Conservation (phyloP, 2,113 vertebrate species). For the Nanger granti region DNA sequence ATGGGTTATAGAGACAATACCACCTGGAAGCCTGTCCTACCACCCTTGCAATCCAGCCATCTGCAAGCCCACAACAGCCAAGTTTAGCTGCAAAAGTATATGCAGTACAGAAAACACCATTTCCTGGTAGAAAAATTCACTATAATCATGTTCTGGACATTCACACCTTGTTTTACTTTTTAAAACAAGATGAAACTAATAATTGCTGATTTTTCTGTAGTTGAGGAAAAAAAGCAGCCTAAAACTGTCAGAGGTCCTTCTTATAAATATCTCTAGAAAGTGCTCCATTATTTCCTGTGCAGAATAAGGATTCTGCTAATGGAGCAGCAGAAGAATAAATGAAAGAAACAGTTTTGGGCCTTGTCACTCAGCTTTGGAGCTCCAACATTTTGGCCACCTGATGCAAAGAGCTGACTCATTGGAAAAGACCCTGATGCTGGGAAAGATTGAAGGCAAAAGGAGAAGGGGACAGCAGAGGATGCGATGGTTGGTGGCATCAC, state of each 20-base stretch:
- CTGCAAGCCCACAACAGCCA: fast-evolving
- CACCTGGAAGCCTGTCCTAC: neutral
- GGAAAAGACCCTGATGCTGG: neutral
- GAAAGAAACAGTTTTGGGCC: fast-evolving
- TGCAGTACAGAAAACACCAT: fast-evolving
- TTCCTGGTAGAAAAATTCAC: fast-evolving
- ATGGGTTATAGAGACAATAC: fast-evolving
- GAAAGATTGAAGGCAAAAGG: neutral
- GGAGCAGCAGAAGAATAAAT: fast-evolving
- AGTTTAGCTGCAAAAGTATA: fast-evolving
- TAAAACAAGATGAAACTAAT: fast-evolving
- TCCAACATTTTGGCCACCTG: neutral
- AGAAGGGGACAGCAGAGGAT: neutral
- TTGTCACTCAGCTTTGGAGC: neutral
- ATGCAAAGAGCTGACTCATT: neutral
- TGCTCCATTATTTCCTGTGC: fast-evolving
- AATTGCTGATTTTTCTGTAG: neutral
- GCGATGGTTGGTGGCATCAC: neutral
- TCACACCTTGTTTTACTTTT: neutral
- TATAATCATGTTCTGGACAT: fast-evolving
- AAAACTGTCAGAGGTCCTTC: fast-evolving
- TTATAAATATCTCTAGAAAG: neutral
- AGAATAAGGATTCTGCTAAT: fast-evolving
- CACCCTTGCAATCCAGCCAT: fast-evolving
- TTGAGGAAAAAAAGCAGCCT: neutral